A percentile compares a stretch with the other conserved stretches of the same genome.
Evolutionary conservation across 23 tunicate species (phyloP).

Genomic region (Corella eumyota): DNA sequence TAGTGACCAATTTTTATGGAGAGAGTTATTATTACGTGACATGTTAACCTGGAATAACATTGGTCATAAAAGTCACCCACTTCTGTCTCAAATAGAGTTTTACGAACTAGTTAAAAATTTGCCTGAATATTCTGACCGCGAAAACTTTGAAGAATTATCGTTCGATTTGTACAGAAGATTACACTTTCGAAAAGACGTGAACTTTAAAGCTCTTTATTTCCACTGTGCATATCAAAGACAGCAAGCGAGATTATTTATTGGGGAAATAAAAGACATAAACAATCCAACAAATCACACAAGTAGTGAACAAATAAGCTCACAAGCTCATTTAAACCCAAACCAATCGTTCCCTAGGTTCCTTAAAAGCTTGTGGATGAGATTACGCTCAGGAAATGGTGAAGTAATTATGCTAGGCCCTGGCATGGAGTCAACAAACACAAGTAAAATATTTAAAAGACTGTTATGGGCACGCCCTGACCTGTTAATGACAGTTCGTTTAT

Average conservation of each 20-base stretch:
- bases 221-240: slow-evolving; percentile 71
- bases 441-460: slow-evolving; percentile 57
- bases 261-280: slow-evolving; percentile 1
- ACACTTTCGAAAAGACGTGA: slow-evolving; percentile 15
- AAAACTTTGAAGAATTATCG: not conserved
- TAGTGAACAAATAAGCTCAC: not conserved
- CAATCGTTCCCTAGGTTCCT: slow-evolving; percentile 53
- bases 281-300: not conserved
- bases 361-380: slow-evolving; percentile 42
- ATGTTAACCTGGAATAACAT: slow-evolving; percentile 62
- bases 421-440: slow-evolving; percentile 82
- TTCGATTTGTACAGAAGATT: slow-evolving; percentile 21
- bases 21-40: slow-evolving; percentile 71
- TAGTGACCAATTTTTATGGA: slow-evolving; percentile 78
- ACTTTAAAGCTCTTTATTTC: slow-evolving; percentile 74
- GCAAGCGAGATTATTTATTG: slow-evolving; percentile 19
- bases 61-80: slow-evolving; percentile 70
- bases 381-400: slow-evolving; percentile 51
- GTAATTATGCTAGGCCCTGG: slow-evolving; percentile 92
- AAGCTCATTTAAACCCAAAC: not conserved
- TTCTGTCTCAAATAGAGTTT: slow-evolving; percentile 13
- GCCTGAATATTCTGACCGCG: not conserved
- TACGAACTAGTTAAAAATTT: not conserved
- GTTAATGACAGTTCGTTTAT: slow-evolving; percentile 59
- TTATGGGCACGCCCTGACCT: slow-evolving; percentile 76